phyloP scores from a whole-genome alignment of 2,888 invertebrate species.

The Oscheius sp. region DNA sequence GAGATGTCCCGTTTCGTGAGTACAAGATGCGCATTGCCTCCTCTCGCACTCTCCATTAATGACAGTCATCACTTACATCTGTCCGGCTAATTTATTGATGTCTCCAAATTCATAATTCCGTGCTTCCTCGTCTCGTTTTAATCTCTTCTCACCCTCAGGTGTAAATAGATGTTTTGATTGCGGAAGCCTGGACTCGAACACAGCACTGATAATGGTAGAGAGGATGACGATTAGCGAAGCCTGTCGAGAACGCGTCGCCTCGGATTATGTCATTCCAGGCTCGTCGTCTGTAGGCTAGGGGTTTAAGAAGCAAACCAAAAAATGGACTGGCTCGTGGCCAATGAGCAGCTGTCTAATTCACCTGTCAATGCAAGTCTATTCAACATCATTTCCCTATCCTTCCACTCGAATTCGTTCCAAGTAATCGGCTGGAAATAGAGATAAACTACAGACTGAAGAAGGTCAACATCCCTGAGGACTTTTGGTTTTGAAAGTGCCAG shows the following conservation, averaged over 20 bases:
- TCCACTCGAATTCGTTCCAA: too few species aligned
- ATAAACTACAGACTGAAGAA: too few species aligned
- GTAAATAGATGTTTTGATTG: constrained; percentile 29
- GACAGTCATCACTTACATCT: constrained; percentile 21
- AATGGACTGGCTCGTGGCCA: background rate
- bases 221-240: background rate
- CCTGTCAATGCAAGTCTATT: constrained; percentile 2
- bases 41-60: constrained; percentile 20
- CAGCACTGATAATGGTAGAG: background rate
- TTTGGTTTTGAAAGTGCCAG: too few species aligned
- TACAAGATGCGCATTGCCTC: background rate
- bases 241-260: too few species aligned
- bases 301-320: background rate
- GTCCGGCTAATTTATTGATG: constrained; percentile 3
- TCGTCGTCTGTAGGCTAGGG: background rate
- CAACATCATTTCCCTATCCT: constrained; percentile 21
- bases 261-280: too few species aligned
- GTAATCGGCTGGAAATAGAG: too few species aligned
- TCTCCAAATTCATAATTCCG: constrained; percentile 15
- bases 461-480: too few species aligned
- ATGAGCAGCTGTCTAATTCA: constrained; percentile 27
- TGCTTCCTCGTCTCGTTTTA: constrained; percentile 2
- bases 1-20: constrained; percentile 2
- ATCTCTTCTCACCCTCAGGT: background rate
- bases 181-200: background rate